These are phyloP conservation scores for Bradysia coprophila DNA, from an alignment of 1,140 invertebrate genomes.

Conservation along the genomic window DNA sequence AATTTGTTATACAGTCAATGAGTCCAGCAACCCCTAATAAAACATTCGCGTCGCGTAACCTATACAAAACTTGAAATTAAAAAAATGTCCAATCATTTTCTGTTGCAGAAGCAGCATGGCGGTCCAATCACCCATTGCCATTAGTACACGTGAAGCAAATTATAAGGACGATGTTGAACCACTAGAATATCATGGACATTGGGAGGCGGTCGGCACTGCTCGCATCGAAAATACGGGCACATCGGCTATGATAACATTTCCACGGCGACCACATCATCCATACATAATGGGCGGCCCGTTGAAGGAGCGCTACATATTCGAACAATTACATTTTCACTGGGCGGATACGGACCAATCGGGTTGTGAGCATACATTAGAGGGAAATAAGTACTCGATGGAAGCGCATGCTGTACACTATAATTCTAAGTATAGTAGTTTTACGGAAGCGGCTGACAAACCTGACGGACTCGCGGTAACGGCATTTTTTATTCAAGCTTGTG, in stretches of 20 bases:
- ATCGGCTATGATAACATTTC: slow-evolving; percentile 22
- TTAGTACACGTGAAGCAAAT: slow-evolving; percentile 27
- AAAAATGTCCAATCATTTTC: too few species aligned
- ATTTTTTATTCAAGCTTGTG: slow-evolving; percentile 43
- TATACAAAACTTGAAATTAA: too few species aligned
- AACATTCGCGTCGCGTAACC: too few species aligned
- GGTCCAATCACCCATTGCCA: slow-evolving; percentile 30
- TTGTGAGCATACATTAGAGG: slow-evolving; percentile 61
- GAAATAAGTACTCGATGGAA: slow-evolving; percentile 40
- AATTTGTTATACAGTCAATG: too few species aligned
- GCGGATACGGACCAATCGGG: slow-evolving; percentile 44
- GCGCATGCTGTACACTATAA: slow-evolving; percentile 66
- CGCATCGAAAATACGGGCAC: slow-evolving; percentile 21
- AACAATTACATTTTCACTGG: slow-evolving; percentile 68
- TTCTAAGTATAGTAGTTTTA: slow-evolving; percentile 43
- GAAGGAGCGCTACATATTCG: slow-evolving; percentile 41
- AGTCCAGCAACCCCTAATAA: too few species aligned
- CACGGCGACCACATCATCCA: slow-evolving; percentile 19
- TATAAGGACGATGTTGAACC: slow-evolving; percentile 30
- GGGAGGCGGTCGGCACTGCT: slow-evolving; percentile 24
- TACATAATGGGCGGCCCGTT: slow-evolving; percentile 35
- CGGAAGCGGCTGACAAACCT: slow-evolving; percentile 43
- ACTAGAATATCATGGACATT: slow-evolving; percentile 30
- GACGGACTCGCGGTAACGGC: slow-evolving; percentile 62
- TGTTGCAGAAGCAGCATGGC: too few species aligned